Base-by-base conservation (phyloP, 2,113 vertebrate species). In the Uria lomvia region DNA sequence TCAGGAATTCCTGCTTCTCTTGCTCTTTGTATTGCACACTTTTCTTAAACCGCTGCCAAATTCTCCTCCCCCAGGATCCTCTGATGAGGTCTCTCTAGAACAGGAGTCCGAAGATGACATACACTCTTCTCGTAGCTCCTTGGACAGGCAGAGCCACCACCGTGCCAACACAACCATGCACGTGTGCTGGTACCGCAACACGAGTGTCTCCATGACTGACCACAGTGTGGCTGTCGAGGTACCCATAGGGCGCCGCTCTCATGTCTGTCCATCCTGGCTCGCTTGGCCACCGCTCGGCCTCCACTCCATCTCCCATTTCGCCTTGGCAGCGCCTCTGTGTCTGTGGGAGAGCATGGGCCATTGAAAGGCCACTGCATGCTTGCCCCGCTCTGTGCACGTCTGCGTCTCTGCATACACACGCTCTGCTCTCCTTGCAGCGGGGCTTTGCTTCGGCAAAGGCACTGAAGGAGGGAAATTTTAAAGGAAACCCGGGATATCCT, bases 151-250 rank as follows among this genome's bases (percentile, higher is more conserved):
- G 96, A 98, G 98, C 70, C 99, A 98, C 91, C 99, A 98, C 96
- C 98, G 99, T 86, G 98, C 98, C 98, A 99, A 99, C 98, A 99
- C 98, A 76, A 99, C 99, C 52, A 97, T 99, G 98, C 99, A 99
- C 65, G 99, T 99, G 97, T 99, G 99, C 98, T 99, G 99, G 99
- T 98, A 99, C 97, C 99, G 99, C 93, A 99, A 99, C 98, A 99
- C 99, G 70, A 99, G 99, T 19, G 98, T 99, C 98, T 99, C 99
- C 97, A 99, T 99, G 98, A 98, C 98, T 10, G 99, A 99, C 97
- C 99, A 98, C 98, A 99, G 99, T 80, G 98, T 98, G 65, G 99
- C 99, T 24, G 98, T 99, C 18, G 99, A 99, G 99, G 99, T 99
- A 98, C 92, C 97, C 53, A 1, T 52, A 53, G 92, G 88, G 83